Percentiles rank a stretch among this genome's conserved stretches.
phyloP scores from a whole-genome alignment of 2,113 vertebrate genomes.

The Cochlearius cochlearius region DNA sequence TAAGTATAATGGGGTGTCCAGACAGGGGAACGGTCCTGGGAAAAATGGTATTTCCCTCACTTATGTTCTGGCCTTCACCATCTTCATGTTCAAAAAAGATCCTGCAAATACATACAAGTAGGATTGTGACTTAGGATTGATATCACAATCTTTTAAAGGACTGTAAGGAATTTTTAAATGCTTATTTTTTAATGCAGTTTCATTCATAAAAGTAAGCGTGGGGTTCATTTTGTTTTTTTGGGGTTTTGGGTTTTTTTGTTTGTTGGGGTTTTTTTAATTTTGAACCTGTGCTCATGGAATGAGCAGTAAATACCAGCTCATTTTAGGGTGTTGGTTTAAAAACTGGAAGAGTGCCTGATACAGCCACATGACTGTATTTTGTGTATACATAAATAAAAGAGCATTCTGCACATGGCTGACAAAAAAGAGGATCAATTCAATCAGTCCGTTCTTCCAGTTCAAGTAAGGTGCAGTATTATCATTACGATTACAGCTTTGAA shows the following conservation, averaged over 20 bases:
- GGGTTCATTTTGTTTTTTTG: too few relatives aligned
- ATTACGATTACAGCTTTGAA: background rate
- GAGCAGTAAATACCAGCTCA: background rate
- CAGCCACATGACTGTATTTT: background rate
- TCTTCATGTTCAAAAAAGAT: background rate
- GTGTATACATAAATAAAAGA: background rate
- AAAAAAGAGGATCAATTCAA: background rate
- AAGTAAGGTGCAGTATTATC: background rate
- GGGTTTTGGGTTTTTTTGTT: background rate
- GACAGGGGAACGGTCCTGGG: background rate
- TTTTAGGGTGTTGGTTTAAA: background rate
- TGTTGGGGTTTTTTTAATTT: background rate
- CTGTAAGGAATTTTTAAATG: background rate
- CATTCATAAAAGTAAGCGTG: background rate
- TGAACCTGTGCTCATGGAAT: background rate
- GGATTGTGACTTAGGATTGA: background rate
- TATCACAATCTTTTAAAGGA: background rate
- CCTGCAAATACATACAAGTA: background rate
- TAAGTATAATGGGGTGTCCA: conserved; percentile 71
- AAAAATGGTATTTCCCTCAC: background rate
- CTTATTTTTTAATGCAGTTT: background rate
- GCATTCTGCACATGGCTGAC: background rate
- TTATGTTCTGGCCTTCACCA: background rate
- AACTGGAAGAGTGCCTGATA: background rate
- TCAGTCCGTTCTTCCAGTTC: background rate